phyloP scores from a whole-genome alignment of 2,113 vertebrate genomes.

The Rhegmatorhina hoffmannsi region DNA sequence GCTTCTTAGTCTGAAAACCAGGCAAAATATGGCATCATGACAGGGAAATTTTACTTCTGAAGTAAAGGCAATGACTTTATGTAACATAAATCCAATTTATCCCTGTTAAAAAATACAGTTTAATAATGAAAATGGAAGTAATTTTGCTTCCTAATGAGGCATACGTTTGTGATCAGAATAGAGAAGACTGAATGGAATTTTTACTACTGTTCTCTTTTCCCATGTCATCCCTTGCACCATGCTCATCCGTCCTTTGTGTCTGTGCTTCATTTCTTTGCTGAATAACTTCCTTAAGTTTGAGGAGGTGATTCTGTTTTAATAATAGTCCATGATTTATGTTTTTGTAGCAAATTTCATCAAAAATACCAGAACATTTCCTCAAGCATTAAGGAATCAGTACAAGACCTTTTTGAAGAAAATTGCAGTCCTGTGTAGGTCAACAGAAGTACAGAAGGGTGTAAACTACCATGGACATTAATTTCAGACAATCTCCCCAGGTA shows the following conservation, averaged over 20 bases:
- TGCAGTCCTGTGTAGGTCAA: neutral
- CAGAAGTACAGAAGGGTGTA: neutral
- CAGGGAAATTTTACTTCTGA: slow-evolving; percentile 5
- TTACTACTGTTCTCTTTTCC: neutral
- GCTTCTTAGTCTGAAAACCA: neutral
- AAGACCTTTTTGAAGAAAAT: slow-evolving; percentile 26
- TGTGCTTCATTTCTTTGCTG: slow-evolving; percentile 20
- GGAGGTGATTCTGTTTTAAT: neutral
- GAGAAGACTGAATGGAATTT: neutral
- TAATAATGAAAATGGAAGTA: neutral
- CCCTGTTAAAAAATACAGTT: neutral
- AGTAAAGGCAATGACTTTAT: slow-evolving; percentile 17
- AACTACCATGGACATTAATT: neutral
- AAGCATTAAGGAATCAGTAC: neutral
- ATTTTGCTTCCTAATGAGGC: slow-evolving; percentile 31
- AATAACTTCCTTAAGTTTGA: neutral
- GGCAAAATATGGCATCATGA: neutral
- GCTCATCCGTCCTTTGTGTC: neutral
- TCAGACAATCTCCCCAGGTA: neutral
- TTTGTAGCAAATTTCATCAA: neutral
- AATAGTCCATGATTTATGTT: neutral
- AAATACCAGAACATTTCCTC: neutral
- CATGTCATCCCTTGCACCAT: neutral
- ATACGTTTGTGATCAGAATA: neutral
- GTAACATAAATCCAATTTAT: neutral